Conservation (phyloP, 2,113 vertebrate genomes). For the Phylloscopus trochiloides region DNA sequence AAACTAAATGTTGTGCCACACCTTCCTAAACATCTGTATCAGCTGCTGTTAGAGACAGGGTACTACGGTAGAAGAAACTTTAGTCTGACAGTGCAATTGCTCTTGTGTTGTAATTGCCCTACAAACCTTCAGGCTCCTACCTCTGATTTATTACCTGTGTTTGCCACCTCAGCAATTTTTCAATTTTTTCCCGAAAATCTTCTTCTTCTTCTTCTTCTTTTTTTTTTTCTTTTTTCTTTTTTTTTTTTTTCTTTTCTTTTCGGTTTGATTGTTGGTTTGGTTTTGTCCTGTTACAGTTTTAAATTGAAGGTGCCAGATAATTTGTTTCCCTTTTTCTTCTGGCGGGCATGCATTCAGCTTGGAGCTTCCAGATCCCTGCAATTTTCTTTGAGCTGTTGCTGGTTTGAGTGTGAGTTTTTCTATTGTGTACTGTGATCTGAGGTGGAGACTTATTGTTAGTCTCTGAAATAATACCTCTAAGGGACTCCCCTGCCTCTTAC, state of each 20-base stretch:
- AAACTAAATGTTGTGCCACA: not conserved
- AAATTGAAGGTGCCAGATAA: not conserved
- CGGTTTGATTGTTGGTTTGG: not conserved
- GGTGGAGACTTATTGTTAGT: not conserved
- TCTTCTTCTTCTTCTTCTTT: accelerated
- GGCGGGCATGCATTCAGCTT: not conserved
- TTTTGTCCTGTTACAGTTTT: not conserved
- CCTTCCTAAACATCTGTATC: not conserved
- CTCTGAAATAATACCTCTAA: not conserved
- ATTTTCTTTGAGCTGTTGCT: not conserved
- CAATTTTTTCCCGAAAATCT: not conserved
- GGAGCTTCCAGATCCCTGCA: accelerated
- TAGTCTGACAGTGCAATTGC: not conserved
- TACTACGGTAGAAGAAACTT: not conserved
- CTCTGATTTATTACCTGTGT: not conserved
- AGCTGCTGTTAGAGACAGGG: not conserved
- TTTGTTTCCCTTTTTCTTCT: not conserved
- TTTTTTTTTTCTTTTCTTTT: no score
- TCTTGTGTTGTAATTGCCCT: not conserved
- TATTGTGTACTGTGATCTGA: not conserved
- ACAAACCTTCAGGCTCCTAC: not conserved
- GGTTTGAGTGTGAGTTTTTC: not conserved
- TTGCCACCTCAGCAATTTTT: not conserved
- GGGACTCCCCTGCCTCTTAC: not conserved
- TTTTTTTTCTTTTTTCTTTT: no score